Percentiles rank a stretch among this genome's conserved stretches.
These are phyloP conservation scores for Gopherus flavomarginatus DNA, from an alignment of 2,113 vertebrate genomes.

Conservation along the genomic window DNA sequence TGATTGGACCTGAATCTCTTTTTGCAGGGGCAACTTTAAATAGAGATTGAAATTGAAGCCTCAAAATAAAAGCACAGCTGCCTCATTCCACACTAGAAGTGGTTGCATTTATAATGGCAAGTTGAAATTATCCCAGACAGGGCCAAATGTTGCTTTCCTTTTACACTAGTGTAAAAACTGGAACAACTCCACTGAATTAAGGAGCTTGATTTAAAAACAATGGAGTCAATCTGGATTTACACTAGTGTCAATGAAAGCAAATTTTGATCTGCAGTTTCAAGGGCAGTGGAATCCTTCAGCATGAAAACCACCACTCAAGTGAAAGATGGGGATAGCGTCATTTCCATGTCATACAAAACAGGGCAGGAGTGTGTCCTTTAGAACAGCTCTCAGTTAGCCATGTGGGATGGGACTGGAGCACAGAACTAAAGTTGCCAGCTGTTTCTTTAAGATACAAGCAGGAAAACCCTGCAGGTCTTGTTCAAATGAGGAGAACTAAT, in stretches of 20 bases:
- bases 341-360: neutral
- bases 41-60: neutral
- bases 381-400: neutral
- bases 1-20: neutral
- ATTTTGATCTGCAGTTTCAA: neutral
- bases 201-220: neutral
- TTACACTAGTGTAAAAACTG: neutral
- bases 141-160: neutral
- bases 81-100: neutral
- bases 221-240: neutral
- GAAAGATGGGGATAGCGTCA: neutral
- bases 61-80: neutral
- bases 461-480: neutral
- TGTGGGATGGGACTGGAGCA: neutral
- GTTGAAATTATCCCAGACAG: neutral
- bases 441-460: neutral
- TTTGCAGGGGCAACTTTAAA: neutral
- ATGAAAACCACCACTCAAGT: neutral
- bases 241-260: neutral
- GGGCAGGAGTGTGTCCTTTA: no score
- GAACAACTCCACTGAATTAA: neutral
- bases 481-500: neutral
- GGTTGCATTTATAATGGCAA: neutral
- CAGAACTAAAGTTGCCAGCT: neutral
- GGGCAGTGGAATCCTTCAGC: neutral